Conservation (phyloP, 2,888 invertebrate species). For the Blera fallax region DNA sequence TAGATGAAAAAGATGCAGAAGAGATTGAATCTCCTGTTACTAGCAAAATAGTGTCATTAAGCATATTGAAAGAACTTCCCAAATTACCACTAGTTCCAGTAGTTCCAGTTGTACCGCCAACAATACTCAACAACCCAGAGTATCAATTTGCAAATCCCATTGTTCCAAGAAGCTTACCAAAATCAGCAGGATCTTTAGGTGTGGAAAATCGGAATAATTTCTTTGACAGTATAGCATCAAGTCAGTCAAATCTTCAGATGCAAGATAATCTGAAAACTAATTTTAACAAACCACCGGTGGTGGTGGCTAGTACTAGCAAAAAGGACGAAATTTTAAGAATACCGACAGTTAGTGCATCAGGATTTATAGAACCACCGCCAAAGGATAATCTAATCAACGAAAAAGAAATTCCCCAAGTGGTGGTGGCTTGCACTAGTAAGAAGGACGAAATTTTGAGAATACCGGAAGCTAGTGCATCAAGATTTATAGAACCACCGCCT, state of each 20-base stretch:
- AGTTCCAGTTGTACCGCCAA: background rate
- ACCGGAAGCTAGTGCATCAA: background rate
- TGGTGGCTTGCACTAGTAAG: too few species aligned
- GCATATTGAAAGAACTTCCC: slow-evolving; percentile 32
- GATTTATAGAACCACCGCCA: slow-evolving; percentile 11
- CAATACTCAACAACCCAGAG: background rate
- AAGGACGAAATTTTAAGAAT: background rate
- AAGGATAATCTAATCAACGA: background rate
- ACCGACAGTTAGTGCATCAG: background rate
- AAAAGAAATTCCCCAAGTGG: background rate
- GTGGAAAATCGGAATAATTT: background rate
- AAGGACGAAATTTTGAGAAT: background rate
- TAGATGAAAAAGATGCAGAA: slow-evolving; percentile 45
- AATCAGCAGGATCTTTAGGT: background rate
- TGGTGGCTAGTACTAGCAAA: too few species aligned
- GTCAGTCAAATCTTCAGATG: too few species aligned
- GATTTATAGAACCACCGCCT: slow-evolving; percentile 12
- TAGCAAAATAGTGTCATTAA: slow-evolving; percentile 30
- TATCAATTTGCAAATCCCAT: background rate
- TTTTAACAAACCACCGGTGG: too few species aligned
- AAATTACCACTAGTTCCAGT: background rate
- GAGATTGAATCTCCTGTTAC: slow-evolving; percentile 28
- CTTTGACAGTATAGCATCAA: too few species aligned
- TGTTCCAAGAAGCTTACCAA: background rate
- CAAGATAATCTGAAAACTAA: background rate